Percentiles rank a stretch among this genome's conserved stretches.
phyloP scores from a whole-genome alignment of 2,888 invertebrate genomes.

The Achlya flavicornis region DNA sequence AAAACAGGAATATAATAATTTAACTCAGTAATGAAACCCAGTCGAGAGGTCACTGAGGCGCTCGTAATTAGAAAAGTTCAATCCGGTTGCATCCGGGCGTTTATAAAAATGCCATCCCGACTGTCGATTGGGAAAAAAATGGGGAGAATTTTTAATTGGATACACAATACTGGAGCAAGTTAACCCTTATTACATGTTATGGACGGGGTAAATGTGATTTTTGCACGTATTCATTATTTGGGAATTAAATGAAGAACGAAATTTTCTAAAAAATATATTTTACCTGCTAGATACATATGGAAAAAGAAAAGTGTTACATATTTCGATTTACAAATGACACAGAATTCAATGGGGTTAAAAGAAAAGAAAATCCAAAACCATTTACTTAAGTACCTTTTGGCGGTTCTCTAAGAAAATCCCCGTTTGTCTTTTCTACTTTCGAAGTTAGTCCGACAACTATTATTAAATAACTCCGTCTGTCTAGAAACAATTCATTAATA shows the following conservation, averaged over 20 bases:
- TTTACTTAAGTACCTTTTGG: too few species aligned
- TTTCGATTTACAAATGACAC: neutral
- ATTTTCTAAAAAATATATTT: too few species aligned
- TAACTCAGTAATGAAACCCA: conserved; percentile 20
- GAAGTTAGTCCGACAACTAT: neutral
- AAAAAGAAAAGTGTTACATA: neutral
- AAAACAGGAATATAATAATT: conserved; percentile 24
- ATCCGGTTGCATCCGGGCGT: conserved; percentile 29
- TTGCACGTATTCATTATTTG: neutral
- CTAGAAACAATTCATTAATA: conserved; percentile 6
- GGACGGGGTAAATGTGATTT: neutral
- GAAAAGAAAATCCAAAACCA: neutral
- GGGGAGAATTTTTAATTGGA: conserved; percentile 63
- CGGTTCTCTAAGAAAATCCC: neutral
- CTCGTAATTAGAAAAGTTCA: conserved; percentile 68
- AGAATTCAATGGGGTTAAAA: neutral
- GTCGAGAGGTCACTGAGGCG: conserved; percentile 16
- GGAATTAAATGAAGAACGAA: neutral
- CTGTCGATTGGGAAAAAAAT: conserved; percentile 24
- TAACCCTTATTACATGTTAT: conserved; percentile 14
- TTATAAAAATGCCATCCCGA: conserved; percentile 53
- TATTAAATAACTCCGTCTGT: neutral
- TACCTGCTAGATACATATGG: too few species aligned
- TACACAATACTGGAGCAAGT: conserved; percentile 48
- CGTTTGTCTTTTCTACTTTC: neutral